A percentile compares a stretch with the other conserved stretches of the same genome.
Conservation (phyloP, 1,140 invertebrate species). For the Listronotus oregonensis region DNA sequence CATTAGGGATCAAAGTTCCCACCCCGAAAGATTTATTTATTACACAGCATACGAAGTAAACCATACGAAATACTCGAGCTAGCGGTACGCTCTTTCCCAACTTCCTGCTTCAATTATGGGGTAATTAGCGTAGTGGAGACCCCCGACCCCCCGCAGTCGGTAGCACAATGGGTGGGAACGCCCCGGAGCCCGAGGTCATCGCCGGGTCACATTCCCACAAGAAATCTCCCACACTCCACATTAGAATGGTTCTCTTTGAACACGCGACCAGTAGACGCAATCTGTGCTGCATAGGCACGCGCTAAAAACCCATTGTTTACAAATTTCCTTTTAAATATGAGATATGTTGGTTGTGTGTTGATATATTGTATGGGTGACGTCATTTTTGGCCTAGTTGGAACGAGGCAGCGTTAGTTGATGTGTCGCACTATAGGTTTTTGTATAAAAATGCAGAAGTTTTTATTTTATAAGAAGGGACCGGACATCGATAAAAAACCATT, state of each 20-base stretch:
- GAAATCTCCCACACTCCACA: conserved; percentile 54
- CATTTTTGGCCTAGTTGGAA: too few relatives aligned
- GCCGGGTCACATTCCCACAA: conserved; percentile 53
- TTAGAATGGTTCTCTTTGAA: conserved; percentile 45
- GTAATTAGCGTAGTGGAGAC: conserved; percentile 47
- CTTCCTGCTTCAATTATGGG: conserved; percentile 53
- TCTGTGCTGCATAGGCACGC: conserved; percentile 8
- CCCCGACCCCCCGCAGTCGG: conserved; percentile 38
- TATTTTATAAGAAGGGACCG: too few relatives aligned
- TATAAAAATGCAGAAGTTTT: too few relatives aligned
- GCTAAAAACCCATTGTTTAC: conserved; percentile 1
- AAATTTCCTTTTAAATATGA: neutral
- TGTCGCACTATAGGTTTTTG: too few relatives aligned
- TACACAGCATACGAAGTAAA: too few relatives aligned
- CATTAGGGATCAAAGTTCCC: too few relatives aligned
- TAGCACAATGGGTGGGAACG: conserved; percentile 55
- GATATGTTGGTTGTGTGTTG: neutral
- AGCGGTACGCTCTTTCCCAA: conserved; percentile 46
- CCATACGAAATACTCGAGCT: too few relatives aligned
- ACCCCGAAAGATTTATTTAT: too few relatives aligned
- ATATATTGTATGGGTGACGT: too few relatives aligned
- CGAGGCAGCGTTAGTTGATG: too few relatives aligned
- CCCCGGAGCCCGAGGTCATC: conserved; percentile 52
- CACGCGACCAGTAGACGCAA: conserved; percentile 28
- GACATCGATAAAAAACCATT: too few relatives aligned